Conservation (phyloP, 2,797 vertebrate genomes). For the Melopsittacus undulatus region DNA sequence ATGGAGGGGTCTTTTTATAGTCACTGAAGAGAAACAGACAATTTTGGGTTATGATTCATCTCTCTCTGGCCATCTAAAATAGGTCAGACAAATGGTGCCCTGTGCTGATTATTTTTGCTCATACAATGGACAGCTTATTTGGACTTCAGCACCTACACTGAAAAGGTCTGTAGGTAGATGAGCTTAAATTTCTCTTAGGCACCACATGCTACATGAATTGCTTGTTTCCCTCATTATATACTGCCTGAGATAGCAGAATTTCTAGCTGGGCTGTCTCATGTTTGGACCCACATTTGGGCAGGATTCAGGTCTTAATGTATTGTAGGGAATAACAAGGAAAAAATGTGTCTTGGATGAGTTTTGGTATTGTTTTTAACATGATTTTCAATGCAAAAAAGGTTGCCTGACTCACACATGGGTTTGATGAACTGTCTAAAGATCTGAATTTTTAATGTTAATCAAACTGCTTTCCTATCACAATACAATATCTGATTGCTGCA, state of each 20-base stretch:
- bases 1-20: not conserved
- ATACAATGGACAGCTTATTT: not conserved
- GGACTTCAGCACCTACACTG: not conserved
- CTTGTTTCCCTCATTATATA: not conserved
- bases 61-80: not conserved
- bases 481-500: not conserved
- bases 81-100: not conserved
- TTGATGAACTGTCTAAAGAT: not conserved
- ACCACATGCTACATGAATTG: not conserved
- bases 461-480: not conserved
- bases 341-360: not conserved
- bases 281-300: not conserved
- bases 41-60: not conserved
- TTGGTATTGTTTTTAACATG: not conserved
- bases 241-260: not conserved
- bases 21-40: not conserved
- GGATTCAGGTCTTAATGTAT: not conserved
- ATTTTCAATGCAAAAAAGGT: not conserved
- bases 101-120: not conserved
- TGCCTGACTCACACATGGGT: not conserved
- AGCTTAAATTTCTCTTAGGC: not conserved
- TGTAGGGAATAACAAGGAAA: not conserved
- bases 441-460: not conserved
- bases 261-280: not conserved
- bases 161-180: not conserved